A percentile compares a stretch with the other conserved stretches of the same genome.
These are phyloP conservation scores for Sebastes iracundus DNA, from an alignment of 2,797 vertebrate species.

Conservation along the genomic window DNA sequence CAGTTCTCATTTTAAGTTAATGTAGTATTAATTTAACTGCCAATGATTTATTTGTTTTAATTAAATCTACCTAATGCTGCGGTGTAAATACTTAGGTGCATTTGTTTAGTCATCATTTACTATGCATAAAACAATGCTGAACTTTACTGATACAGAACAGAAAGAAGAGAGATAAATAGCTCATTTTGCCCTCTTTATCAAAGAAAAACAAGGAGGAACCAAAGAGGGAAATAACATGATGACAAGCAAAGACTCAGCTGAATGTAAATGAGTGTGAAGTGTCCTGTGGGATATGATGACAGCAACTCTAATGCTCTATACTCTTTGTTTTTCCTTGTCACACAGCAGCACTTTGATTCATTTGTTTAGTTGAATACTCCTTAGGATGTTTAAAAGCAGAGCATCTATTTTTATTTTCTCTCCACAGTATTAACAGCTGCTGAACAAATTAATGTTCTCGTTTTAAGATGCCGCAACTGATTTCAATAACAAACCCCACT, in stretches of 20 bases:
- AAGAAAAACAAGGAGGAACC: not conserved
- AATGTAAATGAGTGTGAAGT: not conserved
- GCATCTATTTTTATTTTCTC: not conserved
- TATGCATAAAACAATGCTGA: not conserved
- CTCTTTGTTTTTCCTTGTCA: not conserved
- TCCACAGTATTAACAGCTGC: not conserved
- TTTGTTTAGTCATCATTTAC: not conserved
- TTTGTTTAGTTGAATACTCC: not conserved
- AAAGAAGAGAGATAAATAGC: not conserved
- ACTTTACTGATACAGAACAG: not conserved
- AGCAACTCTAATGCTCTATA: not conserved
- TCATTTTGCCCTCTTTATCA: not conserved
- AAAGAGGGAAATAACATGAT: not conserved
- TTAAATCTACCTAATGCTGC: not conserved
- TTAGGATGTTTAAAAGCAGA: not conserved
- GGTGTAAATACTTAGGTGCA: not conserved
- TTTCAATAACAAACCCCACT: slow-evolving; percentile 16
- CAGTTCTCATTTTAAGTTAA: not conserved
- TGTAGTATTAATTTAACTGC: not conserved
- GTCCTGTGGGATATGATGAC: not conserved
- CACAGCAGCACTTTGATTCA: not conserved
- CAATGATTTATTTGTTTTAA: not conserved
- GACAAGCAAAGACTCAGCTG: not conserved
- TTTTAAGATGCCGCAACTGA: not conserved
- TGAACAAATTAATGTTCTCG: not conserved